phyloP scores from a whole-genome alignment of 2,797 vertebrate species.

The Brachymystax lenok region DNA sequence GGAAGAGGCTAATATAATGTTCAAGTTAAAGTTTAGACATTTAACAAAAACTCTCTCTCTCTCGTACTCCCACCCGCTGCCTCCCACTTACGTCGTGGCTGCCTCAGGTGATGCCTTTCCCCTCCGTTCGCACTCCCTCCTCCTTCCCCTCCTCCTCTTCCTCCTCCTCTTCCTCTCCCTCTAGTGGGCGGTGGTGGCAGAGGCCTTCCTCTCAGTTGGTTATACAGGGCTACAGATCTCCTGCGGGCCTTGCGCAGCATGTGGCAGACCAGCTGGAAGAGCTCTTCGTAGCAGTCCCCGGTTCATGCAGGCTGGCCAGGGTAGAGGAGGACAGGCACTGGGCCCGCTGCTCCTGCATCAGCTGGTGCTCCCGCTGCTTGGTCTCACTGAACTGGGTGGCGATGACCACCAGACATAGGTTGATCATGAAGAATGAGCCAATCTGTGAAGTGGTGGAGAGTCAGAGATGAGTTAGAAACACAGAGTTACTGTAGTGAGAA shows the following conservation, averaged over 20 bases:
- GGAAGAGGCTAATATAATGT: background rate
- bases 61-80: background rate
- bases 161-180: slow-evolving; percentile 39
- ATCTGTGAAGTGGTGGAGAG: slow-evolving; percentile 35
- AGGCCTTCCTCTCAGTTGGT: slow-evolving; percentile 73
- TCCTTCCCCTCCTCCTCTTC: slow-evolving; percentile 4
- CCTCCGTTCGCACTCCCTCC: slow-evolving; percentile 55
- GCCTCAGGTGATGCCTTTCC: slow-evolving; percentile 32
- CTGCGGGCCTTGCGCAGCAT: slow-evolving; percentile 86
- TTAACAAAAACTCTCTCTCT: too few relatives aligned
- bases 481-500: background rate
- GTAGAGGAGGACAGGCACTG: slow-evolving; percentile 92
- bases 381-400: slow-evolving; percentile 98
- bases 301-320: slow-evolving; percentile 85
- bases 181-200: slow-evolving; percentile 56
- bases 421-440: slow-evolving; percentile 99
- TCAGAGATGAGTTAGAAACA: background rate
- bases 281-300: slow-evolving; percentile 93
- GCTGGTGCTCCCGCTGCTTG: slow-evolving; percentile 94
- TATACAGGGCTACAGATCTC: slow-evolving; percentile 78
- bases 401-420: slow-evolving; percentile 96
- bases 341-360: slow-evolving; percentile 96
- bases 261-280: slow-evolving; percentile 93
- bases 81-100: slow-evolving; percentile 42
- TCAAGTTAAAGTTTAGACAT: too few relatives aligned